Conservation (phyloP, 1,140 invertebrate species). For the Bombyx mandarina region DNA sequence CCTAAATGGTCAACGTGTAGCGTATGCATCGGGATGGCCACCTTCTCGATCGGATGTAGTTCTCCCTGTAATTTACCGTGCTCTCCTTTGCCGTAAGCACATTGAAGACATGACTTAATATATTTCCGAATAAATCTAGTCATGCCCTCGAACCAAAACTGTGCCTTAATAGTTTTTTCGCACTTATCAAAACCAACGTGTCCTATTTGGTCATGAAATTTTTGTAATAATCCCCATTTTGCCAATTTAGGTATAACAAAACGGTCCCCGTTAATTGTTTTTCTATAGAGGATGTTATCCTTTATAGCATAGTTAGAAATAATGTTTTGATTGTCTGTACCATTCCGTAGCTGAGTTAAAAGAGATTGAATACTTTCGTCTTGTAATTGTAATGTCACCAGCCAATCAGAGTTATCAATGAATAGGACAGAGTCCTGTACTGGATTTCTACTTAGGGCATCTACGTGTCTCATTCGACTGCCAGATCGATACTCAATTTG, state of each 20-base stretch:
- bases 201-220: slow-evolving; percentile 22
- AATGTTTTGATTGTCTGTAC: slow-evolving; percentile 3
- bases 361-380: slow-evolving; percentile 3
- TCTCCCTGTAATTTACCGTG: slow-evolving; percentile 21
- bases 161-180: slow-evolving; percentile 16
- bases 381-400: slow-evolving; percentile 9
- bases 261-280: slow-evolving; percentile 13
- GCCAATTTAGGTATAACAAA: slow-evolving; percentile 21
- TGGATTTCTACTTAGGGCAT: slow-evolving; percentile 35
- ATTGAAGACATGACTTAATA: slow-evolving; percentile 18
- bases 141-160: slow-evolving; percentile 23
- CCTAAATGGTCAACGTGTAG: slow-evolving; percentile 34
- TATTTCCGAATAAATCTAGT: slow-evolving; percentile 28
- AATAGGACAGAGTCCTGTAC: not conserved
- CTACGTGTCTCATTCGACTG: slow-evolving; percentile 22
- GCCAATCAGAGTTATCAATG: slow-evolving; percentile 7
- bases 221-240: slow-evolving; percentile 6
- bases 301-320: slow-evolving; percentile 6
- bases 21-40: slow-evolving; percentile 24
- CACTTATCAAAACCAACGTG: slow-evolving; percentile 21
- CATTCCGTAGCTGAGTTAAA: not conserved
- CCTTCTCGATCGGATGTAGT: slow-evolving; percentile 27
- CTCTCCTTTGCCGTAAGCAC: slow-evolving; percentile 15
- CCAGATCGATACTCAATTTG: slow-evolving; percentile 16
- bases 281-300: slow-evolving; percentile 9